These are phyloP conservation scores for Orchesellides sinensis DNA, from an alignment of 2,888 invertebrate genomes.

Conservation along the genomic window DNA sequence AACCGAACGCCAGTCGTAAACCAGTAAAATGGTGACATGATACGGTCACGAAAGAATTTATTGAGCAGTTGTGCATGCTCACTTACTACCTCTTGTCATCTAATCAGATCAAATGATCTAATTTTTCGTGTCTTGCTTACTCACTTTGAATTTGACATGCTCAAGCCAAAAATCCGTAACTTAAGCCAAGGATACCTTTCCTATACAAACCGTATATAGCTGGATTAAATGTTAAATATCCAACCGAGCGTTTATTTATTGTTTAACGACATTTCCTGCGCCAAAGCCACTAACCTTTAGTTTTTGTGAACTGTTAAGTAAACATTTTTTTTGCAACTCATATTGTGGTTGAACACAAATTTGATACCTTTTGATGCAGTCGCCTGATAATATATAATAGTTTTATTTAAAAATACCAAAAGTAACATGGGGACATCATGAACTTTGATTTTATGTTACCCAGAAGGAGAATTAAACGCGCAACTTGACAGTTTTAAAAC, in stretches of 20 bases:
- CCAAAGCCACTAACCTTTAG: constrained; percentile 12
- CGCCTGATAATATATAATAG: constrained; percentile 4
- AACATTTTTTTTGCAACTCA: neutral
- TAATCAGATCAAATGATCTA: constrained; percentile 26
- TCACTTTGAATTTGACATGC: neutral
- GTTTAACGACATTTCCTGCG: constrained; percentile 15
- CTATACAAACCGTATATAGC: neutral
- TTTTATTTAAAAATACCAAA: constrained; percentile 10
- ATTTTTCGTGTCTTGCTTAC: too few species aligned
- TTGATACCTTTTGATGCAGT: neutral
- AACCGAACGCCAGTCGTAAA: too few species aligned
- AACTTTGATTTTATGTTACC: constrained; percentile 14
- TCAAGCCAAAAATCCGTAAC: neutral
- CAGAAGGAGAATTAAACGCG: neutral
- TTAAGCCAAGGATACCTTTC: neutral
- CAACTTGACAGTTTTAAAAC: constrained; percentile 39
- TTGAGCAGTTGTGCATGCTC: neutral
- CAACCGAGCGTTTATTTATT: constrained; percentile 36
- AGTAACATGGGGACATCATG: constrained; percentile 1
- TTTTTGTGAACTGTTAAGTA: neutral
- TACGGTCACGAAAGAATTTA: constrained; percentile 33
- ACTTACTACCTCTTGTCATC: neutral
- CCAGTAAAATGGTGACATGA: neutral
- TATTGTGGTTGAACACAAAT: neutral
- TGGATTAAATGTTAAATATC: constrained; percentile 1